Evolutionary conservation across 2,113 vertebrate species (phyloP), one percentile per base, ranked within the genome.

Genomic region (Pseudonaja textilis): DNA sequence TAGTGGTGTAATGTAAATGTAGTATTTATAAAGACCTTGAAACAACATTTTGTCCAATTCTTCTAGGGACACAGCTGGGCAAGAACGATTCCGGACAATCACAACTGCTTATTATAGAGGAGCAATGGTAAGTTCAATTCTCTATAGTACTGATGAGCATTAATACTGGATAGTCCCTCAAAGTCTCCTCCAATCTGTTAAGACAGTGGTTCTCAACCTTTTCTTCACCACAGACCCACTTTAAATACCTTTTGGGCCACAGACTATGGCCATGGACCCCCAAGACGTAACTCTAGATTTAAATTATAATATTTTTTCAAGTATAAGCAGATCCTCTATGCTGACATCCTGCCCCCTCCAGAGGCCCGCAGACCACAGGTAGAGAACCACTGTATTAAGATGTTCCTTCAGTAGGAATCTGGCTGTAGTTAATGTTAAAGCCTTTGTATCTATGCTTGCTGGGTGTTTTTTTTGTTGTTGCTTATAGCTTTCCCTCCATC

Each of bases 61-160:
- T 96, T 0, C 69, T 93, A 99, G 99, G 99, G 99, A 99, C 94
- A 99, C 99, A 0, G 99, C 99, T 0, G 99, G 99, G 22, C 99
- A 99, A 97, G 99, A 99, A 91, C 98, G 99, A 0, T 99, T 99
- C 93, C 98, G 99, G 88, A 99, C 99, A 16, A 99, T 99, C 97
- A 99, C 99, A 0, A 99, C 99, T 0, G 99, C 99, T 22, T 99
- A 99, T 95, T 99, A 99, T 97, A 95, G 99, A 95, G 99, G 99
- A 39, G 99, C 99, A 0, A 99, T 99, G 99, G 99, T 99, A 97
- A 50, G 97, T 95, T 18, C 45, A 0, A 0, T 0, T 29, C 25
- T 0, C 0, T 6, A 22, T 6, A 20, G 74, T 42, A 34, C 18
- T 50, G 34, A 7, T 3, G 0, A 16, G n/a, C 14, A 0, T 81